Percentiles rank a stretch among this genome's conserved stretches.
Evolutionary conservation across 2,888 invertebrate species (phyloP).

Genomic region (Thyatira batis): DNA sequence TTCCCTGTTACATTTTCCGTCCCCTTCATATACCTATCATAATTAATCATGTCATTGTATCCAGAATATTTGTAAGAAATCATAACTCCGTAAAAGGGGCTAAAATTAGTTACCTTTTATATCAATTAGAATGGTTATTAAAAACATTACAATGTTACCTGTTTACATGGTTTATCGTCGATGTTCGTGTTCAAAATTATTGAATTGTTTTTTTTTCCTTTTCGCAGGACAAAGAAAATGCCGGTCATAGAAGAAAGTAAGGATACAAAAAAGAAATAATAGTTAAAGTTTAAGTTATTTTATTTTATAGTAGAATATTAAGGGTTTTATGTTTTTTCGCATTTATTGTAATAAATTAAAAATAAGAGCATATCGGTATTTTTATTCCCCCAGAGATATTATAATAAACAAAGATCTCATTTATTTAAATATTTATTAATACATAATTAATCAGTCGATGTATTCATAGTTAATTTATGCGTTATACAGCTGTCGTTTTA

Average conservation of each 20-base stretch:
- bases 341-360: slow-evolving; percentile 43
- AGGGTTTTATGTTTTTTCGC: slow-evolving; percentile 27
- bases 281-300: slow-evolving; percentile 34
- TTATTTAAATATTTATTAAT: slow-evolving; percentile 27
- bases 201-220: slow-evolving; percentile 17
- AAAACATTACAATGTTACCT: no score
- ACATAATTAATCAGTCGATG: slow-evolving; percentile 44
- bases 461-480: slow-evolving; percentile 19
- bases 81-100: no score
- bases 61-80: no score
- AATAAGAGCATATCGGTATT: slow-evolving; percentile 12
- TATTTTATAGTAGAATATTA: slow-evolving; percentile 18
- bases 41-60: no score
- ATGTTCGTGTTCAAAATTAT: no score
- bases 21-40: no score
- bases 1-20: no score
- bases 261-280: slow-evolving; percentile 43
- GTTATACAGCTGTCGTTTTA: slow-evolving; percentile 6
- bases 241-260: slow-evolving; percentile 49
- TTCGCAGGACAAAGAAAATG: slow-evolving; percentile 57
- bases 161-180: no score
- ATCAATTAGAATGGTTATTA: no score
- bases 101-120: no score
- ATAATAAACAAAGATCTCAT: background rate
- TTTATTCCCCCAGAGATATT: background rate